Conservation (phyloP, 2,113 vertebrate species). For the Hippocampus mohnikei region DNA sequence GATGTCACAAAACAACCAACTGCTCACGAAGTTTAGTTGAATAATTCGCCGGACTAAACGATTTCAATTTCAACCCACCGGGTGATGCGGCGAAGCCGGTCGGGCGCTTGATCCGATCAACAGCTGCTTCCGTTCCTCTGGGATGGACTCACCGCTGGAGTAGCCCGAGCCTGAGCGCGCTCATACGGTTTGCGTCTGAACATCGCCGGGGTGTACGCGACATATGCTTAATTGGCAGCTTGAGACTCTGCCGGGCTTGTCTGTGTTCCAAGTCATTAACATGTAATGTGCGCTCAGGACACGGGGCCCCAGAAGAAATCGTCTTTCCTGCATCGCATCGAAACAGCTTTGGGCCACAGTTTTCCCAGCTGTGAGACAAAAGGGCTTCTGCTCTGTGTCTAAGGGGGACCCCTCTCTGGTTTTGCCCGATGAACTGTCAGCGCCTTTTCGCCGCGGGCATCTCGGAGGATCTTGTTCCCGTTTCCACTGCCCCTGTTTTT, state of each 20-base stretch:
- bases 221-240: constrained; percentile 72
- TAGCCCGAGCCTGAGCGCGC: constrained; percentile 49
- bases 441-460: constrained; percentile 23
- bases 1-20: no score
- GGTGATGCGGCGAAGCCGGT: background rate
- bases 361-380: constrained; percentile 47
- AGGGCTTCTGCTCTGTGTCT: constrained; percentile 51
- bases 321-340: constrained; percentile 48
- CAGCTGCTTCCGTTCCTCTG: constrained; percentile 41
- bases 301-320: constrained; percentile 42
- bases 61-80: background rate
- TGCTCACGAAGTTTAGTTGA: no score
- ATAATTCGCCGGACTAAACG: background rate
- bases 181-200: constrained; percentile 61
- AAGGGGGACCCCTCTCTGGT: constrained; percentile 14
- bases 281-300: constrained; percentile 62
- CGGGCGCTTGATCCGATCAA: constrained; percentile 38
- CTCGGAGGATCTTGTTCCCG: constrained; percentile 33
- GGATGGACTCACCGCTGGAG: constrained; percentile 59
- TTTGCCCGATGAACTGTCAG: constrained; percentile 43
- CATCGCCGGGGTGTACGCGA: constrained; percentile 53
- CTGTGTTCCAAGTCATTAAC: constrained; percentile 70
- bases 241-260: constrained; percentile 58
- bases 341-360: constrained; percentile 47
- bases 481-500: constrained; percentile 22